Conservation (phyloP, 2,113 vertebrate species). For the Phrynosoma platyrhinos region DNA sequence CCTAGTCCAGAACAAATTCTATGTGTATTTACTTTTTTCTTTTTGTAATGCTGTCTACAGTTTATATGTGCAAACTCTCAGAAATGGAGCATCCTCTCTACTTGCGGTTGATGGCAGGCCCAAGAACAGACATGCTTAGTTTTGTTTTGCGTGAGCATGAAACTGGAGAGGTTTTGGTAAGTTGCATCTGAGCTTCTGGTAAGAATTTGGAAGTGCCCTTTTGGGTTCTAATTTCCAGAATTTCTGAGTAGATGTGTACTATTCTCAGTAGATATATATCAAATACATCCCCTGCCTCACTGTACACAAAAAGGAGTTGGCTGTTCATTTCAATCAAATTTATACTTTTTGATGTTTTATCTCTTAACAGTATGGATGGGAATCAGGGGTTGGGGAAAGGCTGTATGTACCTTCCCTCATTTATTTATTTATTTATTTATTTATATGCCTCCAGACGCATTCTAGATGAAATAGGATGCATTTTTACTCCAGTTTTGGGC, state of each 20-base stretch:
- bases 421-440: too few species aligned
- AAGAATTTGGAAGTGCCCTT: not conserved
- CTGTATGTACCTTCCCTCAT: too few species aligned
- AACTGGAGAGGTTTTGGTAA: conserved; percentile 93
- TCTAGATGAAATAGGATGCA: too few species aligned
- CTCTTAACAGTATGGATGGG: too few species aligned
- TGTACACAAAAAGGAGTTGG: not conserved
- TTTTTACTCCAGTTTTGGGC: too few species aligned
- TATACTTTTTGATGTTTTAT: too few species aligned
- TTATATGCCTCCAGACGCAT: too few species aligned
- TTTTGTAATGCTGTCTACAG: conserved; percentile 70
- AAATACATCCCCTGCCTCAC: too few species aligned
- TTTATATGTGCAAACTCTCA: conserved; percentile 92
- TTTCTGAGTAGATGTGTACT: not conserved
- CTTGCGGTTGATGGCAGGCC: conserved; percentile 92
- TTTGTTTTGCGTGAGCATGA: conserved; percentile 95
- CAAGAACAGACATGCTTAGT: conserved; percentile 86
- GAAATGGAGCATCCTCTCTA: conserved; percentile 92
- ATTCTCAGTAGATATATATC: not conserved
- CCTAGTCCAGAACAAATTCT: not conserved
- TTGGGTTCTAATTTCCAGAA: not conserved
- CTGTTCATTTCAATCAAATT: not conserved
- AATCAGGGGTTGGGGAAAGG: too few species aligned
- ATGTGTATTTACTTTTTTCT: not conserved
- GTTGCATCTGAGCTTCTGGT: conserved; percentile 21